A percentile compares a stretch with the other conserved stretches of the same genome.
These are phyloP conservation scores for Paralichthys olivaceus DNA, from an alignment of 2,113 vertebrate species.

Conservation along the genomic window DNA sequence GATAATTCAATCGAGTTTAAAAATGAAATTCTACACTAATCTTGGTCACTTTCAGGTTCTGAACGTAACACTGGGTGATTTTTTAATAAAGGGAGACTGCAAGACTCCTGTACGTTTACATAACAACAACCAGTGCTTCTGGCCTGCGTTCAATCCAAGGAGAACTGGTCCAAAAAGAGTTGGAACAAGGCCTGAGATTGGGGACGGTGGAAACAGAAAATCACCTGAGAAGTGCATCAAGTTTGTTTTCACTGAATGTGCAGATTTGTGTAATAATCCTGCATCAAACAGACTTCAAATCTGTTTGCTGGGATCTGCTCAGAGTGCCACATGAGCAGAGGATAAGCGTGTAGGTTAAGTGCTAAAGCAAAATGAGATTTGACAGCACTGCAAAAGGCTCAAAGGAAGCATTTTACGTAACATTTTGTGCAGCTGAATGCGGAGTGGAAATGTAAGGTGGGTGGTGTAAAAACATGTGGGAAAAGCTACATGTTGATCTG, in stretches of 20 bases:
- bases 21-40: not conserved
- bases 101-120: not conserved
- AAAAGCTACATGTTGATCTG: conserved; percentile 14
- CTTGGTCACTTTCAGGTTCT: too few species aligned
- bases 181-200: conserved; percentile 1
- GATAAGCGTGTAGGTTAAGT: conserved; percentile 41
- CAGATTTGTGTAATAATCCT: conserved; percentile 5
- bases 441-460: conserved; percentile 9
- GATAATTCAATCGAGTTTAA: not conserved
- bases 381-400: conserved; percentile 50
- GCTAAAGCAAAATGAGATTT: conserved; percentile 43
- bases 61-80: too few species aligned
- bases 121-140: not conserved
- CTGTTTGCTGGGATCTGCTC: conserved; percentile 10
- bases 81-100: not conserved
- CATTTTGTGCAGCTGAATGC: conserved; percentile 12
- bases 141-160: not conserved
- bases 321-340: conserved; percentile 12
- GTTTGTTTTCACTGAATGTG: conserved; percentile 11
- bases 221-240: not conserved
- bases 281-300: conserved; percentile 27
- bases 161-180: conserved; percentile 8
- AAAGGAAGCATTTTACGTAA: conserved; percentile 52
- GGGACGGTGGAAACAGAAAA: not conserved
- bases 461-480: conserved; percentile 30